These are phyloP conservation scores for Bimastos eiseni DNA, from an alignment of 2,888 invertebrate species.

Conservation along the genomic window DNA sequence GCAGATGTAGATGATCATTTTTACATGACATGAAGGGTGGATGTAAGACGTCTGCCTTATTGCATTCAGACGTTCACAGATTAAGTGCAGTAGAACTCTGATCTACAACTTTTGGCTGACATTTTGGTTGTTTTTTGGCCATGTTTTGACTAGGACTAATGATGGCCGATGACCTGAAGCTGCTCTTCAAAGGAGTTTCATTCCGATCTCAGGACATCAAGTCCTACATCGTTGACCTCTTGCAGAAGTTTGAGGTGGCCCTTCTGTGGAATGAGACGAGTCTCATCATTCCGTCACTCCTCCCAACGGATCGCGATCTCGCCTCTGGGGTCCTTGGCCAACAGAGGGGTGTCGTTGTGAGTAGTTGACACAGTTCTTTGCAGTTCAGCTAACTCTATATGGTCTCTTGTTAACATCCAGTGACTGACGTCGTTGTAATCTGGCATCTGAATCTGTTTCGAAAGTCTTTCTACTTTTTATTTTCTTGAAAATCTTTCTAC, in stretches of 20 bases:
- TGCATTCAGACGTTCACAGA: not conserved
- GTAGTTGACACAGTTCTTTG: not conserved
- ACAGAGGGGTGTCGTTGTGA: conserved; percentile 36
- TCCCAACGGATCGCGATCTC: conserved; percentile 72
- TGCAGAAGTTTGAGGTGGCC: conserved; percentile 96
- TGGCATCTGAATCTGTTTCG: not conserved
- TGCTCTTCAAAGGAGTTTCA: conserved; percentile 84
- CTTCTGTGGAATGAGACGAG: conserved; percentile 91
- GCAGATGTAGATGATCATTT: no score
- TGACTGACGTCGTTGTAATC: not conserved
- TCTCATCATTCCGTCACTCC: conserved; percentile 84
- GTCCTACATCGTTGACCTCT: conserved; percentile 83
- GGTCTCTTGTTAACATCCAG: not conserved
- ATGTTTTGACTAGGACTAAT: conserved; percentile 74
- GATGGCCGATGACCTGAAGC: conserved; percentile 87
- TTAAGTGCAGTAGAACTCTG: not conserved
- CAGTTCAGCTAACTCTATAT: not conserved
- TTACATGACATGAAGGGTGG: not conserved
- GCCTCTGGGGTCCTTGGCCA: conserved; percentile 28
- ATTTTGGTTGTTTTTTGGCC: not conserved
- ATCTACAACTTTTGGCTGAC: not conserved
- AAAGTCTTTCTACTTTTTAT: not conserved
- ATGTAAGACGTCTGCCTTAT: not conserved
- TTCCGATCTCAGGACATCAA: conserved; percentile 67
- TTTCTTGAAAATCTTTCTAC: not conserved